Evolutionary conservation across 2,888 invertebrate genomes (phyloP), one percentile per base, ranked within the genome.

Genomic region (Trichogramma dendrolimi): DNA sequence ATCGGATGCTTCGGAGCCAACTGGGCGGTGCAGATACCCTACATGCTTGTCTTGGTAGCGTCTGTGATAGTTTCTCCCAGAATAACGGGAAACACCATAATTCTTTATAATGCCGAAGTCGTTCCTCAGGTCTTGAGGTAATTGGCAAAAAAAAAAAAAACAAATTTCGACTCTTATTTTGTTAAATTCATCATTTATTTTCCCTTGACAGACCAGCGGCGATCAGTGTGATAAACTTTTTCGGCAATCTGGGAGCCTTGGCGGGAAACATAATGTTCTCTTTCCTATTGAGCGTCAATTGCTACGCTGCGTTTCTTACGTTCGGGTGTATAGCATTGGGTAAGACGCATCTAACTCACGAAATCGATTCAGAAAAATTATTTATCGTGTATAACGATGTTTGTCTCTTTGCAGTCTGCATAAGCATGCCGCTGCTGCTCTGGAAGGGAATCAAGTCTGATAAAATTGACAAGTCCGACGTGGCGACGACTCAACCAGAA

Each of bases 51-150:
- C 53, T 61, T 76, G 56, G 71, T 72, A 43, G 67, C 75, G 11
- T 67, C 71, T 57, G 70, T 77, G 66, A 74, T 77, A 64, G 75
- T 78, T 58, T 69, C 71, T 61, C 71, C 71, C 44, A 73, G 76
- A 69, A 73, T 76, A 71, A 69, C 74, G 62, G 70, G 72, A 68
- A 78, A 76, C 67, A 70, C 72, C 67, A 72, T 78, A 68, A 72
- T 69, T 65, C 71, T 72, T 48, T 67, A 74, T 65, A 77, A 73
- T 67, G 67, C 68, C 67, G 71, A 73, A 68, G 71, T 75, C 68
- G 73, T 78, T 69, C 77, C 78, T 61, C 61, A 66, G 56, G 68
- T 69, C 43, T 70, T 77, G 70, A 77, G 78, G 78, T 78, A 73
- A 74, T 68, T 55, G 53, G 14, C 49, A 60, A 52, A 60, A 7